Evolutionary conservation across 2,888 invertebrate genomes (phyloP).

Genomic region (Synanthedon andrenaeformis): DNA sequence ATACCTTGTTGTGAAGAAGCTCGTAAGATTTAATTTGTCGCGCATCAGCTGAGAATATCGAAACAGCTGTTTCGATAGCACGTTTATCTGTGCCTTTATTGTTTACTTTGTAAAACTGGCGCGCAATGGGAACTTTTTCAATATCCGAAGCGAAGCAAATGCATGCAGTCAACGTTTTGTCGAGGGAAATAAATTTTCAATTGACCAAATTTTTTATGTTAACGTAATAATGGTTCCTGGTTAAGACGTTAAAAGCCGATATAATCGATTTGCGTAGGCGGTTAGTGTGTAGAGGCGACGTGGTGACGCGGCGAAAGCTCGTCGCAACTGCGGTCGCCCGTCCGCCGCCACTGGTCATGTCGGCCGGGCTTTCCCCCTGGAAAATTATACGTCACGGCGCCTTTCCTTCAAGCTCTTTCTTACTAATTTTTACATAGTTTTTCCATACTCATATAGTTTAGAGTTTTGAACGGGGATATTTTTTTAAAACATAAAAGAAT

Average conservation of each 20-base stretch:
- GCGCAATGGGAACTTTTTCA: constrained; percentile 13
- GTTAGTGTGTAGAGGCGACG: constrained; percentile 26
- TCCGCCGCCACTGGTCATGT: no score
- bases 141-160: constrained; percentile 5
- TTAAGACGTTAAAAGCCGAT: constrained; percentile 18
- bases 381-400: constrained; percentile 20
- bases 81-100: constrained; percentile 21
- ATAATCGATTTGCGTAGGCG: constrained; percentile 42
- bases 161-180: background rate
- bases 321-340: constrained; percentile 43
- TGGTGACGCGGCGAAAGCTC: constrained; percentile 43
- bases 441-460: constrained; percentile 1
- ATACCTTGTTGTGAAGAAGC: constrained; percentile 1
- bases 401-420: constrained; percentile 6
- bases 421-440: constrained; percentile 4
- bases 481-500: no score
- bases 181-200: constrained; percentile 25
- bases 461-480: background rate
- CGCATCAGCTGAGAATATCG: constrained; percentile 17
- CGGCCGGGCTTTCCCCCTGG: constrained; percentile 25
- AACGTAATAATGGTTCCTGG: constrained; percentile 23
- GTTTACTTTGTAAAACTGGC: constrained; percentile 23
- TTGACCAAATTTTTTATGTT: constrained; percentile 24
- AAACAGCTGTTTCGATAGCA: constrained; percentile 26
- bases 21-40: constrained; percentile 1